These are phyloP conservation scores for Meloe dianella DNA, from an alignment of 2,888 invertebrate genomes.

Conservation along the genomic window DNA sequence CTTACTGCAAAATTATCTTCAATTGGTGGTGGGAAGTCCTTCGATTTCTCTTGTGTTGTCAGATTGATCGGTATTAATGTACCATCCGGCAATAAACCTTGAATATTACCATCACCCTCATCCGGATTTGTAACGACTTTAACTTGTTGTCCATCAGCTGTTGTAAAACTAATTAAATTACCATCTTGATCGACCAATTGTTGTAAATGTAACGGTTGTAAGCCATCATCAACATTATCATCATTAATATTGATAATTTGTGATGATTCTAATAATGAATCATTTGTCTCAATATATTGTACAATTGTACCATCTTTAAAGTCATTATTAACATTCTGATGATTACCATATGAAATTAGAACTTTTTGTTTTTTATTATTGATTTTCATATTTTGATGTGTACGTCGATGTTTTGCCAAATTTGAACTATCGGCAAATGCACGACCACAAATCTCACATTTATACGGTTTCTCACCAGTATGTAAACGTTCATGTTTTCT, in stretches of 20 bases:
- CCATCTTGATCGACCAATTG: constrained; percentile 74
- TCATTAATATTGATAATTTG: constrained; percentile 20
- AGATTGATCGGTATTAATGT: constrained; percentile 57
- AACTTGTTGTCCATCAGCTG: constrained; percentile 72
- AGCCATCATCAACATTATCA: constrained; percentile 19
- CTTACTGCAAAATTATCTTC: constrained; percentile 22
- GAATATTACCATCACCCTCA: constrained; percentile 60
- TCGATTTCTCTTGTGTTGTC: constrained; percentile 35
- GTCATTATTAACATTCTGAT: constrained; percentile 46
- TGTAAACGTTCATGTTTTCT: constrained; percentile 70
- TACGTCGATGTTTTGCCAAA: constrained; percentile 70
- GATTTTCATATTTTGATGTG: constrained; percentile 39
- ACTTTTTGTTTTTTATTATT: constrained; percentile 55
- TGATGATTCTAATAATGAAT: constrained; percentile 15
- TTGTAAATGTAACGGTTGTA: constrained; percentile 41
- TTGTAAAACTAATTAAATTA: constrained; percentile 71
- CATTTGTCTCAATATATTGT: constrained; percentile 25
- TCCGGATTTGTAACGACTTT: constrained; percentile 66
- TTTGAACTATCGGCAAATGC: constrained; percentile 80
- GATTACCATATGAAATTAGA: constrained; percentile 62
- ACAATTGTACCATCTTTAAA: constrained; percentile 25
- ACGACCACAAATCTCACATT: constrained; percentile 73
- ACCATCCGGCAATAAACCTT: constrained; percentile 59
- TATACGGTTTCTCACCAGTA: constrained; percentile 73
- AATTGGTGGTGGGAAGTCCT: constrained; percentile 15